Percentiles rank a stretch among this genome's conserved stretches.
phyloP scores from a whole-genome alignment of 2,113 vertebrate species.

The Australoheros scitulus region DNA sequence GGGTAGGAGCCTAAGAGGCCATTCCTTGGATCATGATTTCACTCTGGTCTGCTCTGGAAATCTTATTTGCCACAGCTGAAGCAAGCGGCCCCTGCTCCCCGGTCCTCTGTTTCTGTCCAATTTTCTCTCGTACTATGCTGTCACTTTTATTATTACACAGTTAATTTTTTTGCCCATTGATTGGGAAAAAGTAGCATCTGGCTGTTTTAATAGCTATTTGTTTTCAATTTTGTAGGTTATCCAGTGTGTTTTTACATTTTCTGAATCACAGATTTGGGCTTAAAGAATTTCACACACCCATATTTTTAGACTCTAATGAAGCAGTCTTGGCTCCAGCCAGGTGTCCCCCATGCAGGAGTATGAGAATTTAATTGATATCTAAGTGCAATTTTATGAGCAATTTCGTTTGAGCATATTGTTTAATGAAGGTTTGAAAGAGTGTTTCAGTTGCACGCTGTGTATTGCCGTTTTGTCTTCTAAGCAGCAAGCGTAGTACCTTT shows the following conservation, averaged over 20 bases:
- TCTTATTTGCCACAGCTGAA: slow-evolving; percentile 58
- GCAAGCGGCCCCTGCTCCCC: neutral
- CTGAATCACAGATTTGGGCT: slow-evolving; percentile 18
- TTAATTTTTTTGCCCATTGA: neutral
- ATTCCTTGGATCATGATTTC: slow-evolving; percentile 63
- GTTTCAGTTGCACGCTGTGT: neutral
- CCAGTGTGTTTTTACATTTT: neutral
- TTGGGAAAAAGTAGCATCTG: neutral
- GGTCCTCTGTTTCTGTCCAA: neutral
- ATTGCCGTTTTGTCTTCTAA: neutral
- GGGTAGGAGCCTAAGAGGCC: slow-evolving; percentile 52
- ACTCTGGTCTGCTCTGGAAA: slow-evolving; percentile 56
- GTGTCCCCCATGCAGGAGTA: neutral
- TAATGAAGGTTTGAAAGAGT: neutral
- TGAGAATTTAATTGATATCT: neutral
- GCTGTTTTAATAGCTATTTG: neutral
- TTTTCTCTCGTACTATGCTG: slow-evolving; percentile 1
- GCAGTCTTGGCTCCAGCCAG: neutral
- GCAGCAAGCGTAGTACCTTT: too few relatives aligned
- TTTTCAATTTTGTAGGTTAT: neutral
- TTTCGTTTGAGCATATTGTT: neutral
- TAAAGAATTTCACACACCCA: neutral
- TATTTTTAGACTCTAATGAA: neutral
- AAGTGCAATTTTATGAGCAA: neutral
- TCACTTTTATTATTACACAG: neutral